Base-by-base conservation (phyloP, 2,888 invertebrate species). In the Lochmaea crataegi region DNA sequence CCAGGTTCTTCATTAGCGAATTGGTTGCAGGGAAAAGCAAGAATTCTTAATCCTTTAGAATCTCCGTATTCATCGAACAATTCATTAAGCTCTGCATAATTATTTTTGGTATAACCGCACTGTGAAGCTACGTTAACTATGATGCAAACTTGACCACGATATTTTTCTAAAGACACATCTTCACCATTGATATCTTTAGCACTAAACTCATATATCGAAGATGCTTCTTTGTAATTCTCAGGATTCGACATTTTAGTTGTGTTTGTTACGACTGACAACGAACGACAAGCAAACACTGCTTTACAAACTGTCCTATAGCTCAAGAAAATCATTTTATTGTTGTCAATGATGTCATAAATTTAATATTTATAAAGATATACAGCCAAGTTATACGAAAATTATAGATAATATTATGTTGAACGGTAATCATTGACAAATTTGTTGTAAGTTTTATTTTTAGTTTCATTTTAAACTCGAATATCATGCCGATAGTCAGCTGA, bases 41-140 rank as follows among this genome's bases (percentile, higher is more conserved):
- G 88, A 81, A 96, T 94, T 79, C 90, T 89, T 45, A 96, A 87
- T 77, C 95, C 92, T 87, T 93, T 91, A 75, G 90, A 89, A 82
- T 93, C 93, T 61, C 88, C 90, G 86, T 93, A 94, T 83, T 93
- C 90, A 73, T 93, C 92, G 85, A 92, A 91, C 75, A 96, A 85
- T 81, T 92, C 91, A 84, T 94, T 93, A 72, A 96, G 88, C 87
- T 96, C 94, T 79, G 92, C 93, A 88, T 96, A 96, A 87, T 96
- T 94, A 77, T 91, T 92, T 71, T 92, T 90, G 0, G 96, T 95
- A 69, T 94, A 89, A 41, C 96, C 96, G 87, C 96, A 96, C 84
- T 95, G 92, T 2, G 94, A 94, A 10, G 96, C 96, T 16, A 96
- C 96, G 85, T 96, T 96, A 22, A 96, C 95, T 78, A 96, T 92